These are phyloP conservation scores for Ephialtes manifestator DNA, from an alignment of 2,888 invertebrate species.

Conservation along the genomic window DNA sequence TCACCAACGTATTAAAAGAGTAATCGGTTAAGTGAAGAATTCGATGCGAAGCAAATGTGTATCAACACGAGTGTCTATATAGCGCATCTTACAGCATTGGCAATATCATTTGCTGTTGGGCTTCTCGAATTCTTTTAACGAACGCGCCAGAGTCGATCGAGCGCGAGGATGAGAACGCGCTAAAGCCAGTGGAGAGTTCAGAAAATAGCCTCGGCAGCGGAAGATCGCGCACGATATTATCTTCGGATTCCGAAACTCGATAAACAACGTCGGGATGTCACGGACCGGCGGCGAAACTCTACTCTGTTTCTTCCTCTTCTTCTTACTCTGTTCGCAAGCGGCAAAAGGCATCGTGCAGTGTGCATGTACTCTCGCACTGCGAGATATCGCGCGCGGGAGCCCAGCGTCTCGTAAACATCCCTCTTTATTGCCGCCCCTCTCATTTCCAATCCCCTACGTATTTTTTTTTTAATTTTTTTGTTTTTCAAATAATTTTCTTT, in stretches of 20 bases:
- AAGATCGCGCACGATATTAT: conserved; percentile 75
- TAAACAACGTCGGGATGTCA: conserved; percentile 82
- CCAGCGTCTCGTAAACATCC: conserved; percentile 84
- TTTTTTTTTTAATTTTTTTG: conserved; percentile 31
- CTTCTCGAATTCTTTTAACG: conserved; percentile 49
- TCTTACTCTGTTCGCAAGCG: conserved; percentile 50
- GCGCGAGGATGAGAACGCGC: conserved; percentile 22
- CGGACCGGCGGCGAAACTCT: conserved; percentile 69
- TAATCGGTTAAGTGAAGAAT: conserved; percentile 15
- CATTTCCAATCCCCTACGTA: conserved; percentile 81
- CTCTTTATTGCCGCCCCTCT: conserved; percentile 83
- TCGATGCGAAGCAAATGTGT: conserved; percentile 5
- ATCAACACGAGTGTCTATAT: neutral
- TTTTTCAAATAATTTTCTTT: conserved; percentile 59
- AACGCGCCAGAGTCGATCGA: conserved; percentile 57
- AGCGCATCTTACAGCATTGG: neutral
- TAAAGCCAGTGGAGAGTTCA: conserved; percentile 33
- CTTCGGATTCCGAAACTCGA: conserved; percentile 81
- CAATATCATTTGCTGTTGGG: neutral
- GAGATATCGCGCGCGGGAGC: conserved; percentile 73
- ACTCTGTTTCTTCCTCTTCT: conserved; percentile 55
- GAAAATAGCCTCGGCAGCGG: conserved; percentile 56
- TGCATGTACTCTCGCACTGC: conserved; percentile 31
- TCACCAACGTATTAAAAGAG: neutral
- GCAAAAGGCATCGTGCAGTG: conserved; percentile 53